Conservation (phyloP, 2,888 invertebrate genomes). For the Litoditis marina region DNA sequence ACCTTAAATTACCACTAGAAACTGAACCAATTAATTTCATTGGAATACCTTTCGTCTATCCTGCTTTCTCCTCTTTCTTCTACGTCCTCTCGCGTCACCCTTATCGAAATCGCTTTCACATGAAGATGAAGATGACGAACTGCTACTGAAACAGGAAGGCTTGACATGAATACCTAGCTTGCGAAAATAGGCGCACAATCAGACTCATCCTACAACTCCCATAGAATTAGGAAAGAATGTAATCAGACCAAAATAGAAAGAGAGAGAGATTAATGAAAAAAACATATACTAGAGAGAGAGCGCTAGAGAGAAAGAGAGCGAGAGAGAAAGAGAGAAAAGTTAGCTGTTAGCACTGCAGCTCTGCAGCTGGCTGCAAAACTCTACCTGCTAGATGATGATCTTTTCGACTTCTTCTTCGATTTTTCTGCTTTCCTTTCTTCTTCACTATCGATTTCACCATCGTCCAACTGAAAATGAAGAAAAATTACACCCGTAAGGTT, state of each 20-base stretch:
- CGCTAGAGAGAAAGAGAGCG: background rate
- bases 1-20: too few relatives aligned
- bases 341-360: too few relatives aligned
- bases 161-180: too few relatives aligned
- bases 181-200: too few relatives aligned
- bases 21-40: too few relatives aligned
- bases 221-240: too few relatives aligned
- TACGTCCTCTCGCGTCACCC: constrained; percentile 20
- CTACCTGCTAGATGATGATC: background rate
- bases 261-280: too few relatives aligned
- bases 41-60: constrained; percentile 13
- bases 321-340: too few relatives aligned
- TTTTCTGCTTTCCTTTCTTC: constrained; percentile 26
- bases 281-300: background rate
- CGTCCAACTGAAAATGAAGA: constrained; percentile 23
- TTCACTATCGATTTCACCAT: constrained; percentile 42
- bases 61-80: constrained; percentile 26
- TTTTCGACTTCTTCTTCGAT: constrained; percentile 16
- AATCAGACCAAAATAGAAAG: too few relatives aligned
- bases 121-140: constrained; percentile 21
- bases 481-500: background rate
- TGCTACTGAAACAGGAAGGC: constrained; percentile 2
- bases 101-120: constrained; percentile 19
- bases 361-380: too few relatives aligned
- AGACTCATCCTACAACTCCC: too few relatives aligned